These are phyloP conservation scores for Tetrao urogallus DNA, from an alignment of 2,113 vertebrate species.

Conservation along the genomic window DNA sequence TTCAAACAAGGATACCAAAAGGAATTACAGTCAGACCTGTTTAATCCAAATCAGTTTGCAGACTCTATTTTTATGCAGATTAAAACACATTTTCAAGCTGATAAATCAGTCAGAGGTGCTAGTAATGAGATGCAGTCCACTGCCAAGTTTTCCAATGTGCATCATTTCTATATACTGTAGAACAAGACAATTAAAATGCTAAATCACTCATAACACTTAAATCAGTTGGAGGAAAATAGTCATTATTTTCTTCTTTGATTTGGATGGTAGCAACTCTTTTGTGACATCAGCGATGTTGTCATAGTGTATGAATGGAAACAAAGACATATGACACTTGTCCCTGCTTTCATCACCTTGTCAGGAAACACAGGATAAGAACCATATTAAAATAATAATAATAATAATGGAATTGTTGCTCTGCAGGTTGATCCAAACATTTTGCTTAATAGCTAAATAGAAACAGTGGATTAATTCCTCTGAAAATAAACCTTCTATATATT, in stretches of 20 bases:
- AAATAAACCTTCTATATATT: not conserved
- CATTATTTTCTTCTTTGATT: not conserved
- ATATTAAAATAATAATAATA: not conserved
- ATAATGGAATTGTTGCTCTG: not conserved
- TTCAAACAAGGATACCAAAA: slow-evolving; percentile 75
- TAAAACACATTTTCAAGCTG: slow-evolving; percentile 63
- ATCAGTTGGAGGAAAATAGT: not conserved
- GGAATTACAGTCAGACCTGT: slow-evolving; percentile 68
- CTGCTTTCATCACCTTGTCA: not conserved
- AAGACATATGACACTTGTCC: not conserved
- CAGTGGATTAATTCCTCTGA: not conserved
- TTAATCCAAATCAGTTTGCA: slow-evolving; percentile 74
- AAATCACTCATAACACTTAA: not conserved
- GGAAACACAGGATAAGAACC: not conserved
- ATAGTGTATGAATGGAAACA: not conserved
- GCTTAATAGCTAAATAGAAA: not conserved
- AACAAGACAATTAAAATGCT: not conserved
- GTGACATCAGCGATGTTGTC: not conserved
- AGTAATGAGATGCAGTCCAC: not conserved
- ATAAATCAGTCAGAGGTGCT: slow-evolving; percentile 63
- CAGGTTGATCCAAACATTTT: not conserved
- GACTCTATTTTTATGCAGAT: slow-evolving; percentile 76
- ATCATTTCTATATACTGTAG: not conserved
- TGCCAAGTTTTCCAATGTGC: slow-evolving; percentile 11
- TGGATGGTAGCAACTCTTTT: not conserved